A percentile compares a stretch with the other conserved stretches of the same genome.
phyloP scores from a whole-genome alignment of 2,113 vertebrate species.

The Pteropus alecto region DNA sequence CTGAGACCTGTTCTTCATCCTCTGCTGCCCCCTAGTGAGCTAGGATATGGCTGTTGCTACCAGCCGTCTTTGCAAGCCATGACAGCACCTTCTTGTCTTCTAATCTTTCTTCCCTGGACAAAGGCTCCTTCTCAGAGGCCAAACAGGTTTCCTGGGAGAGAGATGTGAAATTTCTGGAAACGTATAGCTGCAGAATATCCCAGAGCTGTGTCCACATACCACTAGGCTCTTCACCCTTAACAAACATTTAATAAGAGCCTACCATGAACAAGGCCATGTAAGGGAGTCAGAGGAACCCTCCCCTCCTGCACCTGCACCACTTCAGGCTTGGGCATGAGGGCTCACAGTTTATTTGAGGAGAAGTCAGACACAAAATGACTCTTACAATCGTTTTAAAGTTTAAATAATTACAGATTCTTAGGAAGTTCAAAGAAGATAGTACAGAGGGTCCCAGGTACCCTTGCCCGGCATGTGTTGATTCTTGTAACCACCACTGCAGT shows the following conservation, averaged over 20 bases:
- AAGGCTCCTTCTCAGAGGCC: background rate
- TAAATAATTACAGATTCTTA: background rate
- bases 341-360: background rate
- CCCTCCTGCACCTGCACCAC: too few relatives aligned
- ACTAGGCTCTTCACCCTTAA: background rate
- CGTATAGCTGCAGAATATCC: background rate
- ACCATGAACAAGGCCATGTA: too few relatives aligned
- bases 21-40: slow-evolving; percentile 60
- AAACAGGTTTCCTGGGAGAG: background rate
- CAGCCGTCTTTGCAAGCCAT: background rate
- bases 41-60: background rate
- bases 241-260: background rate
- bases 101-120: background rate
- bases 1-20: background rate
- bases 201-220: background rate
- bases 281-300: too few relatives aligned
- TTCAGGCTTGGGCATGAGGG: background rate
- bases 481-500: background rate
- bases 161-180: background rate
- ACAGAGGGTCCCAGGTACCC: too few relatives aligned
- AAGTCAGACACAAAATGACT: background rate
- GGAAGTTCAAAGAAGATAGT: background rate
- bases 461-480: background rate
- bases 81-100: background rate
- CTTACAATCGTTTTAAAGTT: background rate